Conservation (phyloP, 2,797 vertebrate genomes). For the Staurois parvus region DNA sequence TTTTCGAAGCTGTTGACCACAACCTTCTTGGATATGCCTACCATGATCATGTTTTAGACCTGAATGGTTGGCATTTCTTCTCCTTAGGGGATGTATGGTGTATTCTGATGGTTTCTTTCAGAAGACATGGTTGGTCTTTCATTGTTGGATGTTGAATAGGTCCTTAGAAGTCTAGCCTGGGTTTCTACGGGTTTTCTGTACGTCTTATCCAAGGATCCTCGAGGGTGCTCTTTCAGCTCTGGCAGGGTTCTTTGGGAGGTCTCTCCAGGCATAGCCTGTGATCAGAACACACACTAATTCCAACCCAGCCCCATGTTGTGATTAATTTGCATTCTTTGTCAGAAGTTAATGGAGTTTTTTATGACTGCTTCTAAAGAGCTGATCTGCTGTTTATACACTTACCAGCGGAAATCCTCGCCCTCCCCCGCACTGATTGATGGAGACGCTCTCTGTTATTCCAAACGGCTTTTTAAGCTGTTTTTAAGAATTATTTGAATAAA, state of each 20-base stretch:
- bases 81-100: too few relatives aligned
- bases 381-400: conserved; percentile 99
- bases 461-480: conserved; percentile 89
- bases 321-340: conserved; percentile 99
- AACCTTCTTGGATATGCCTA: too few relatives aligned
- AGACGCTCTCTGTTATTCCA: conserved; percentile 82
- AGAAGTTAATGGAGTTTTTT: conserved; percentile 99
- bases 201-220: conserved; percentile 65
- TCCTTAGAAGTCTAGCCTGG: conserved; percentile 3
- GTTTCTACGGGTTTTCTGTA: conserved; percentile 75
- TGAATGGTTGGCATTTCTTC: too few relatives aligned
- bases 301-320: conserved; percentile 99
- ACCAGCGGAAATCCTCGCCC: conserved; percentile 92
- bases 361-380: conserved; percentile 96
- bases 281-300: conserved; percentile 99
- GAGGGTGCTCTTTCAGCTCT: conserved; percentile 19
- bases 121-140: conserved; percentile 19
- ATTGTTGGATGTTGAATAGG: not conserved
- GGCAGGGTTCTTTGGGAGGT: conserved; percentile 39
- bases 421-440: conserved; percentile 87
- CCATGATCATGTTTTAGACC: too few relatives aligned
- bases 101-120: not conserved
- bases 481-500: conserved; percentile 90
- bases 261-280: conserved; percentile 94
- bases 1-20: not conserved